Conservation (phyloP, 2,888 invertebrate species). For the Xestia ashworthii region DNA sequence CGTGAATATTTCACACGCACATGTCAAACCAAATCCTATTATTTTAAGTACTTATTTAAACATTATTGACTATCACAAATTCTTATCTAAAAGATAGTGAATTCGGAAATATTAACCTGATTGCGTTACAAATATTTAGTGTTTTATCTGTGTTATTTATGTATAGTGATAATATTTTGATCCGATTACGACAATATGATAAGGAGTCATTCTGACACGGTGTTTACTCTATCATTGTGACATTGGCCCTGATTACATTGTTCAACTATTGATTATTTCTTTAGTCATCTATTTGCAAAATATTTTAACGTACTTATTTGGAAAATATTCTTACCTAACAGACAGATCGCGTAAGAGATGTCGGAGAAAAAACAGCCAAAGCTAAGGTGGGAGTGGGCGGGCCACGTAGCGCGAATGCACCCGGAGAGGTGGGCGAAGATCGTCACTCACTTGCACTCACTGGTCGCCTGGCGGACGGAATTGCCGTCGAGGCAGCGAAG, state of each 20-base stretch:
- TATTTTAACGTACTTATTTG: too few relatives aligned
- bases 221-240: background rate
- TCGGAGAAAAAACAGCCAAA: too few relatives aligned
- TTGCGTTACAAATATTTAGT: conserved; percentile 19
- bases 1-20: conserved; percentile 19
- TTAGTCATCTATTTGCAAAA: background rate
- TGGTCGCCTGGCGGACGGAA: too few relatives aligned
- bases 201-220: conserved; percentile 3
- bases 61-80: conserved; percentile 24
- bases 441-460: too few relatives aligned
- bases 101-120: conserved; percentile 9
- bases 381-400: too few relatives aligned
- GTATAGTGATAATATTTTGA: conserved; percentile 23
- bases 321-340: background rate
- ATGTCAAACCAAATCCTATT: conserved; percentile 36
- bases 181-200: conserved; percentile 14
- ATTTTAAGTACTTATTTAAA: conserved; percentile 29
- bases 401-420: too few relatives aligned
- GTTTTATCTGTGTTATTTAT: conserved; percentile 22
- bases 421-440: too few relatives aligned
- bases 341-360: background rate
- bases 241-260: background rate
- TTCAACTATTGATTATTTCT: background rate
- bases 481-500: too few relatives aligned
- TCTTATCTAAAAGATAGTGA: conserved; percentile 15